Percentiles rank a stretch among this genome's conserved stretches.
Evolutionary conservation across 2,113 vertebrate species (phyloP).

Genomic region (Psephotus haematonotus): DNA sequence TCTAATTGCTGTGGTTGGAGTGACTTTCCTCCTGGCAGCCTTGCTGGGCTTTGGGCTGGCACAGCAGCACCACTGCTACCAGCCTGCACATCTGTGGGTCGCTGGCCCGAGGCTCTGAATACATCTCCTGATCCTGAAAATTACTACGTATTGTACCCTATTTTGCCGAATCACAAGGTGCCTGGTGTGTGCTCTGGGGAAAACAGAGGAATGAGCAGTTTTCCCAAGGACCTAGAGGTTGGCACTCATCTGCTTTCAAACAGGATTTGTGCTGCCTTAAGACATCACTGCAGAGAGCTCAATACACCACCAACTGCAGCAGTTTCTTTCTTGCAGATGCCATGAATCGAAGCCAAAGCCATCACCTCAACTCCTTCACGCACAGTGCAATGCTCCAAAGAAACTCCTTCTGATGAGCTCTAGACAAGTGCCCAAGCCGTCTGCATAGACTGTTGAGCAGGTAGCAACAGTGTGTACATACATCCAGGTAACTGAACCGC

Average conservation of each 20-base stretch:
- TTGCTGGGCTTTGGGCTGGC: not conserved
- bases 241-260: not conserved
- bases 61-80: not conserved
- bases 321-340: not conserved
- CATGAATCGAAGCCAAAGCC: not conserved
- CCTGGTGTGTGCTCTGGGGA: not conserved
- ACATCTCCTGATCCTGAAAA: not conserved
- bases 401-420: not conserved
- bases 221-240: not conserved
- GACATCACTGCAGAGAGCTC: constrained; percentile 7
- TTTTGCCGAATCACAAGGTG: not conserved
- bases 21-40: not conserved
- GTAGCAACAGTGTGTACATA: not conserved
- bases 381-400: not conserved
- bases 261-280: not conserved
- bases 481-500: not conserved
- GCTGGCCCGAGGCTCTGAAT: not conserved
- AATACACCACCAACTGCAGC: not conserved
- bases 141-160: not conserved
- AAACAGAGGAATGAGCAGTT: not conserved
- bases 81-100: rapidly evolving
- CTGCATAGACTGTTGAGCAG: not conserved
- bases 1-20: not conserved
- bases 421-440: not conserved
- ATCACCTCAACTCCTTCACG: not conserved